Conservation (phyloP, 2,113 vertebrate genomes). For the Vulpes lagopus region DNA sequence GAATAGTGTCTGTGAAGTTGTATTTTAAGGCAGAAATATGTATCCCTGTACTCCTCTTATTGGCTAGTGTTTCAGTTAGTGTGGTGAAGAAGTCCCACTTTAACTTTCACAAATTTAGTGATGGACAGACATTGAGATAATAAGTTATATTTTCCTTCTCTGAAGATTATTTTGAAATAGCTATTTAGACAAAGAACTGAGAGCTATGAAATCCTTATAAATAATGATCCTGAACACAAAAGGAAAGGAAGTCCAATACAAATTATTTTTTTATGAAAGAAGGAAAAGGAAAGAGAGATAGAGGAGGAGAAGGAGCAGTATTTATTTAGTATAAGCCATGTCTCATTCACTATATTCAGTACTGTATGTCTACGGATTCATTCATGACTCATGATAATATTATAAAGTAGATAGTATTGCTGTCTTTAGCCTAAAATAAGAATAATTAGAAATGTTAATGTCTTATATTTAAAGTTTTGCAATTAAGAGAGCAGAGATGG, state of each 20-base stretch:
- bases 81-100: background rate
- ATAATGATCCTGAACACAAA: background rate
- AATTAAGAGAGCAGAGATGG: background rate
- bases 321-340: background rate
- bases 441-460: background rate
- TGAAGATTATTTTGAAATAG: constrained; percentile 2
- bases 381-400: background rate
- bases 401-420: background rate
- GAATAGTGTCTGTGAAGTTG: background rate
- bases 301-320: background rate
- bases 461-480: background rate
- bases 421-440: background rate
- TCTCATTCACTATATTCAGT: background rate
- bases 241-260: background rate
- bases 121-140: background rate
- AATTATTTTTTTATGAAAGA: background rate
- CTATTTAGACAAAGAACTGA: background rate
- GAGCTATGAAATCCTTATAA: background rate
- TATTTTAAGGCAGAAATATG: background rate
- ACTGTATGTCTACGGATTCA: background rate
- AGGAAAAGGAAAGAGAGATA: background rate
- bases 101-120: background rate
- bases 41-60: background rate
- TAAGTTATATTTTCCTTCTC: background rate
- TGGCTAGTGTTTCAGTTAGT: background rate